Percentiles rank a stretch among this genome's conserved stretches.
Evolutionary conservation across 30 jellyfish, hydroid and myxozoan species (phyloP).

Genomic region (Aurelia sp.): DNA sequence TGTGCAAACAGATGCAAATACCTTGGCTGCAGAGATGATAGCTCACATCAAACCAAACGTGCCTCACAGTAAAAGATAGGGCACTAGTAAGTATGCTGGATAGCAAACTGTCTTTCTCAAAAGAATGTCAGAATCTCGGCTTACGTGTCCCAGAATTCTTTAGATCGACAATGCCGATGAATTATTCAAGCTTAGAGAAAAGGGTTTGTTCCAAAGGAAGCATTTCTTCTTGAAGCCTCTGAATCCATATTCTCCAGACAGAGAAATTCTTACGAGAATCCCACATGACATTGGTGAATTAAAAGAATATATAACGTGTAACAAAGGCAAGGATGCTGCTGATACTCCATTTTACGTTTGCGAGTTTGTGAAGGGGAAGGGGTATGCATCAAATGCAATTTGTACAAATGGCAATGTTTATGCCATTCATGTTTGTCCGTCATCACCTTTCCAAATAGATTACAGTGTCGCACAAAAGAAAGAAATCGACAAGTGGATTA

Average conservation of each 20-base stretch:
- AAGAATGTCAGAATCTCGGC: slow-evolving; percentile 10
- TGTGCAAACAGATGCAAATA: neutral
- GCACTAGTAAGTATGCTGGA: neutral
- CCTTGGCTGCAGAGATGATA: neutral
- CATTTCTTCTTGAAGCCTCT: slow-evolving; percentile 30
- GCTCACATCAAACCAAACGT: neutral
- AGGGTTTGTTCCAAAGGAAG: slow-evolving; percentile 11
- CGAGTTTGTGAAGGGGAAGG: slow-evolving; percentile 19
- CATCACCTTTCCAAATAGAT: neutral
- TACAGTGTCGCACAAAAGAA: neutral
- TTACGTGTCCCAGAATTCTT: slow-evolving; percentile 6
- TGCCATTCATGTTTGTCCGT: neutral
- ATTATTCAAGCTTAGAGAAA: neutral
- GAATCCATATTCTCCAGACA: neutral
- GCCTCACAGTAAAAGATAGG: neutral
- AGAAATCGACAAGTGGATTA: neutral
- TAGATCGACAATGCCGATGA: neutral
- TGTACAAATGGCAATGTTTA: neutral
- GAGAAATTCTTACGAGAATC: neutral
- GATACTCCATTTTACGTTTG: slow-evolving; percentile 16
- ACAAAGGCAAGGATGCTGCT: neutral
- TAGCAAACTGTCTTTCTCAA: slow-evolving; percentile 1
- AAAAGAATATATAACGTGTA: neutral
- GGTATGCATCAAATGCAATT: slow-evolving; percentile 4
- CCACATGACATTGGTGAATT: slow-evolving; percentile 9